phyloP scores from a whole-genome alignment of 2,888 invertebrate genomes.

The Magallana nippona region DNA sequence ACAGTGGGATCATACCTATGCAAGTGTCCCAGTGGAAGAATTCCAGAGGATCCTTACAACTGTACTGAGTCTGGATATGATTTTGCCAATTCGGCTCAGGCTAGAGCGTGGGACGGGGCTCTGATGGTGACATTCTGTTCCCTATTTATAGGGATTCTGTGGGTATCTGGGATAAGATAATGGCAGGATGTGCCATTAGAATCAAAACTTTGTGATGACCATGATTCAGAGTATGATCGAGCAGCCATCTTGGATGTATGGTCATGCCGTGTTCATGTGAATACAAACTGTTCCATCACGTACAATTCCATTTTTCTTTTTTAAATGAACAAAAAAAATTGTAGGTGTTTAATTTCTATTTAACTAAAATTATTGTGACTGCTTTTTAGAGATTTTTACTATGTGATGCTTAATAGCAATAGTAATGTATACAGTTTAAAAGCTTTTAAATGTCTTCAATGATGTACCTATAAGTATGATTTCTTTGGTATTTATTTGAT shows the following conservation, averaged over 20 bases:
- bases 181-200: background rate
- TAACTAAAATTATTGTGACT: no score
- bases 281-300: slow-evolving; percentile 23
- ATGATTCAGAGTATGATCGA: slow-evolving; percentile 14
- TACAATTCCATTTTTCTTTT: slow-evolving; percentile 23
- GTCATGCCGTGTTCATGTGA: slow-evolving; percentile 9
- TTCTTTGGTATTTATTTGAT: background rate
- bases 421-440: background rate
- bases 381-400: no score
- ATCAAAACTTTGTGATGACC: slow-evolving; percentile 13
- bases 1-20: slow-evolving; percentile 90
- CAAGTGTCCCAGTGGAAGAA: slow-evolving; percentile 90
- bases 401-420: no score
- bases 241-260: slow-evolving; percentile 14
- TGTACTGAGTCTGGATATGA: slow-evolving; percentile 66
- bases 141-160: slow-evolving; percentile 14
- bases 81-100: background rate
- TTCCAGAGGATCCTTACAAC: slow-evolving; percentile 64
- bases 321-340: background rate
- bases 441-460: background rate
- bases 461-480: background rate
- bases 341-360: no score
- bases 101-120: background rate
- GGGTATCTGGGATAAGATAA: slow-evolving; percentile 22
- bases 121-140: background rate